A percentile compares a stretch with the other conserved stretches of the same genome.
These are phyloP conservation scores for Etheostoma spectabile DNA, from an alignment of 2,113 vertebrate species.

Conservation along the genomic window DNA sequence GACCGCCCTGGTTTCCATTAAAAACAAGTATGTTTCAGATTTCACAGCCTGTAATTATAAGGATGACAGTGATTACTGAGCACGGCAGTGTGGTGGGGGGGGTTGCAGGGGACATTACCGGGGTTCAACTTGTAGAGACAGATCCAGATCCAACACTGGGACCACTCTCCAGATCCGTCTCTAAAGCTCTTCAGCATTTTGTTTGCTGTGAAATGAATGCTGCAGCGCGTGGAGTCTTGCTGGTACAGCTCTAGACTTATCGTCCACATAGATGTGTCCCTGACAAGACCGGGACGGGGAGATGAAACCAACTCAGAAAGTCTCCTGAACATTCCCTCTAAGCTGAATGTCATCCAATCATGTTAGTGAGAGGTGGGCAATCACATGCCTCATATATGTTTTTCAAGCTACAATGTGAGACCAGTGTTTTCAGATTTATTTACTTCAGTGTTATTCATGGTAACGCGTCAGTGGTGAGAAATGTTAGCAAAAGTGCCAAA, in stretches of 20 bases:
- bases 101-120: conserved; percentile 26
- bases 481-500: background rate
- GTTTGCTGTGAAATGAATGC: background rate
- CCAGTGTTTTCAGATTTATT: background rate
- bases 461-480: background rate
- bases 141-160: conserved; percentile 14
- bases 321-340: background rate
- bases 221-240: background rate
- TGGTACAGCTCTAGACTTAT: background rate
- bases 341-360: background rate
- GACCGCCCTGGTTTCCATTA: conserved; percentile 55
- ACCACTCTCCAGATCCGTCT: conserved; percentile 30
- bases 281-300: conserved; percentile 4
- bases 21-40: conserved; percentile 46
- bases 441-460: background rate
- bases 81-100: background rate
- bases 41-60: conserved; percentile 54
- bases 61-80: conserved; percentile 55
- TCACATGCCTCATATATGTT: background rate
- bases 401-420: background rate
- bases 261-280: conserved; percentile 18
- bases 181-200: background rate
- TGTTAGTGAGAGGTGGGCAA: background rate
- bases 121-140: conserved; percentile 43
- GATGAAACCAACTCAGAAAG: background rate